Base-by-base conservation (phyloP, 2,888 invertebrate genomes). In the Lissonota sp. region DNA sequence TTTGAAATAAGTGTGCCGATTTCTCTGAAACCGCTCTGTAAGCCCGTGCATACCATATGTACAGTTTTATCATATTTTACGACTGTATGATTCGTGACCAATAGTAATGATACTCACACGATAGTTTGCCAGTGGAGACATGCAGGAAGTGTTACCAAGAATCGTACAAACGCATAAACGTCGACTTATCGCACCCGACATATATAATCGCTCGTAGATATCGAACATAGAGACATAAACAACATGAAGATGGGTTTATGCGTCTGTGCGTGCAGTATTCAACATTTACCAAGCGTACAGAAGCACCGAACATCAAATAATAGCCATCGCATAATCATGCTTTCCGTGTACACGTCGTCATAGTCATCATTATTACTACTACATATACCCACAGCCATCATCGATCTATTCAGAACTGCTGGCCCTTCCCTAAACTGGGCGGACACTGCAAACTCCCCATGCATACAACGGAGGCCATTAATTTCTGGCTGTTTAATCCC, bases 281-380 rank as follows among this genome's bases (percentile, higher is more conserved):
- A 8, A 40, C 44, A 42, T 74, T 49, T 66, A 62, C 55, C 42
- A 55, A 10, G 44, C 14, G 39, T 53, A 14, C 10, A 46, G 58
- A 70, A 58, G 12, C 46, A n/a, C 16, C 62, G n/a, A 44, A 63
- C 62, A 53, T 79, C 57, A 42, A 69, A 64, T 67, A 42, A 62
- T 53, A 64, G 69, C 67, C 63, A 81, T 81, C 64, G 58, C 70
- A 55, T 46, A 63, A 72, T 75, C 78, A 71, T 81, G 39, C 60
- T 44, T 40, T 40, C 40, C 39, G n/a, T n/a, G 16, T 57, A 79
- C 26, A 26, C 26, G 3, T 70, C 55, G 75, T 49, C 12, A 39
- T 57, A 73, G 67, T 66, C 70, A 79, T 76, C 60, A 70, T 79
- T 64, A 37, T 70, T 70, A 79, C 79, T 81, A 83, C 55, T 16